Base-by-base conservation (phyloP, 2,888 invertebrate species). In the Nebria brevicollis region DNA sequence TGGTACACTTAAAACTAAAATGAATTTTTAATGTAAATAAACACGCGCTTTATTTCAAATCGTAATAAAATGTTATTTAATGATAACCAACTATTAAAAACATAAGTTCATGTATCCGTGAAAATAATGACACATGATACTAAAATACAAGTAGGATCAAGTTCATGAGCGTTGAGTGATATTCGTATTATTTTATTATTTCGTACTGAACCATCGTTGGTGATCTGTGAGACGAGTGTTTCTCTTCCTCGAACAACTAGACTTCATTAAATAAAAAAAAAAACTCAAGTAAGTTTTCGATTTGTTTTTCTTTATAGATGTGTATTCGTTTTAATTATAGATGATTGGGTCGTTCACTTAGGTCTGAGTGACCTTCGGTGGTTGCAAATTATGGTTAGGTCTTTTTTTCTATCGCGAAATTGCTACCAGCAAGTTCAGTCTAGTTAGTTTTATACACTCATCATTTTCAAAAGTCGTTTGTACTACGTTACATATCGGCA, bases 291-390 rank as follows among this genome's bases (percentile, higher is more conserved):
- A 41, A 66, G 20, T 78, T 78, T 66, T 20, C 41, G 41, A 73
- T 73, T 73, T 15, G 41, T 42, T 41, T 73, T 54, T 41, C 41
- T 77, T n/a, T 72, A 11, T 15, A 72, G 43, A 20, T 43, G 54
- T 78, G 78, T 79, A 25, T 43, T 42, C 64, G 26, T 64, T 66
- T 79, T 79, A 79, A 79, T 79, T 79, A 68, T 54, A 43, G 26
- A 41, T 68, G 20, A 54, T 43, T 79, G 79, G 78, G 79, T 79
- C 79, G 25, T 79, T 75, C 75, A 79, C 79, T 66, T 73, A 26
- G 26, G 72, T 20, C 64, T 42, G 64, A 54, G 25, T 75, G 75
- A 75, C 79, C 79, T 79, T 77, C 72, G 72, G 25, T 20, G 54
- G 13, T 77, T 79, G 79, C 79, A 65, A 79, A 79, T 74, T 79